Conservation (phyloP, 1,140 invertebrate species). For the Tetranychus cinnabarinus region DNA sequence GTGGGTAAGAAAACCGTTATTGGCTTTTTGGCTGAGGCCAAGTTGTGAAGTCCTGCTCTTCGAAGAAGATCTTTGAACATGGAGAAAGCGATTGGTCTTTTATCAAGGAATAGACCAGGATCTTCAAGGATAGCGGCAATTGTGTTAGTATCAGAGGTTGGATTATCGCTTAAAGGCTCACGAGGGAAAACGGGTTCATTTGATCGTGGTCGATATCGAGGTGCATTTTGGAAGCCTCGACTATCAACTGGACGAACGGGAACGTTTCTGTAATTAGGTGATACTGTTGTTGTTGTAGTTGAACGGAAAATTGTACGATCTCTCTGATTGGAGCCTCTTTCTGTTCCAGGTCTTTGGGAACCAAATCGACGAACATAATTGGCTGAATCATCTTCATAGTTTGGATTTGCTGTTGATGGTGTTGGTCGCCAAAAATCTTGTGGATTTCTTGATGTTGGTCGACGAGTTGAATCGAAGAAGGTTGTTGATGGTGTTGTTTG, state of each 20-base stretch:
- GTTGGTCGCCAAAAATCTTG: neutral
- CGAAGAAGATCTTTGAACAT: slow-evolving; percentile 7
- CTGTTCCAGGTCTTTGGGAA: neutral
- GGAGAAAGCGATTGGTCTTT: slow-evolving; percentile 6
- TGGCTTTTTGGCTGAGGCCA: slow-evolving; percentile 8
- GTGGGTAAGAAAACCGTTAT: slow-evolving; percentile 22
- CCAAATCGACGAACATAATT: neutral
- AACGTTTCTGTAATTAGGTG: neutral
- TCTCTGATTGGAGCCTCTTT: neutral
- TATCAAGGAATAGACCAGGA: slow-evolving; percentile 6
- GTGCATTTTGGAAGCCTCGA: too few relatives aligned
- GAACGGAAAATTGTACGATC: neutral
- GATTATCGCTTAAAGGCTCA: neutral
- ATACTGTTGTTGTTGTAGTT: neutral
- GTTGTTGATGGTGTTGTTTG: neutral
- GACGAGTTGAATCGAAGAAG: neutral
- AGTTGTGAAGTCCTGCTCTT: slow-evolving; percentile 7
- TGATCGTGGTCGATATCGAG: neutral
- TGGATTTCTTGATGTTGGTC: neutral
- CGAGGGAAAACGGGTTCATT: neutral
- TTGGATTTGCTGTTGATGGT: too few relatives aligned
- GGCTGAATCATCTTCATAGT: neutral
- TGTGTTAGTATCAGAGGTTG: neutral
- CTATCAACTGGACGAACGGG: neutral
- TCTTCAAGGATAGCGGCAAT: slow-evolving; percentile 10